These are phyloP conservation scores for Galeruca laticollis DNA, from an alignment of 2,888 invertebrate species.

Conservation along the genomic window DNA sequence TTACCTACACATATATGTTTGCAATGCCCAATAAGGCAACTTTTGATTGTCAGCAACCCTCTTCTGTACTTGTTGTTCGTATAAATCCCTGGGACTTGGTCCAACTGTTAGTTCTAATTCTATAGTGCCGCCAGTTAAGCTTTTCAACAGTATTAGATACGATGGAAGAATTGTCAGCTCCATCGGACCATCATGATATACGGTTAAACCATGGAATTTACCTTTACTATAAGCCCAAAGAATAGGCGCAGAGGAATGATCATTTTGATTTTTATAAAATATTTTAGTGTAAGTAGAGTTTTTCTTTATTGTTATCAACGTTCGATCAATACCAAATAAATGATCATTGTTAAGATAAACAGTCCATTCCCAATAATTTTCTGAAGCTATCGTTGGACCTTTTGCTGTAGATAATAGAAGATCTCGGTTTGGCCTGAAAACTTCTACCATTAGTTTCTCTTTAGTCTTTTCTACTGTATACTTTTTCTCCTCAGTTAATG, in stretches of 20 bases:
- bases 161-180: constrained; percentile 70
- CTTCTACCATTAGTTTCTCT: constrained; percentile 53
- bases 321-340: constrained; percentile 72
- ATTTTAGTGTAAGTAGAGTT: constrained; percentile 60
- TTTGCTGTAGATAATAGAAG: constrained; percentile 69
- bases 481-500: constrained; percentile 42
- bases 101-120: constrained; percentile 69
- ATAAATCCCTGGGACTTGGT: constrained; percentile 68
- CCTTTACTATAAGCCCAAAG: constrained; percentile 70
- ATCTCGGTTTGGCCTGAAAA: constrained; percentile 55
- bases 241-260: constrained; percentile 68
- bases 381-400: constrained; percentile 72
- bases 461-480: constrained; percentile 42
- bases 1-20: constrained; percentile 67
- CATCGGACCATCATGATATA: constrained; percentile 70
- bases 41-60: constrained; percentile 5
- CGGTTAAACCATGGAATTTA: constrained; percentile 70
- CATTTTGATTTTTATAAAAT: constrained; percentile 68
- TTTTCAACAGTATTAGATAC: constrained; percentile 70
- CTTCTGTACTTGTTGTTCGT: constrained; percentile 56
- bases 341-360: constrained; percentile 69
- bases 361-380: constrained; percentile 73
- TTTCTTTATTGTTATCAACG: constrained; percentile 63
- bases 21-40: constrained; percentile 65
- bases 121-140: constrained; percentile 66